Evolutionary conservation across 1,140 invertebrate species (phyloP).

Genomic region (Protaetia brevitarsis): DNA sequence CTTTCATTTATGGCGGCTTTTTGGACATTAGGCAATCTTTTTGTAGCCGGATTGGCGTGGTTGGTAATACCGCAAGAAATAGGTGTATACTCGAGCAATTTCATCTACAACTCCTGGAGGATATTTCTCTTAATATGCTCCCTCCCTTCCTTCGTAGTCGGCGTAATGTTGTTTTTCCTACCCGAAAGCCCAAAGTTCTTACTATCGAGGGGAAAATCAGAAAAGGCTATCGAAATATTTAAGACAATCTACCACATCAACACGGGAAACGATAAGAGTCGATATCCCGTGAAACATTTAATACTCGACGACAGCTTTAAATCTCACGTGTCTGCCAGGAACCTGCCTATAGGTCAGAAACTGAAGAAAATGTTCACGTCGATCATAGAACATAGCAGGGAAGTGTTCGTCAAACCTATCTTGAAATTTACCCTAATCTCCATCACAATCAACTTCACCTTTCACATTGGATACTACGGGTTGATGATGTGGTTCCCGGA

Average conservation of each 20-base stretch:
- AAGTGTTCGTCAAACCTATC: slow-evolving; percentile 74
- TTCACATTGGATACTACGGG: slow-evolving; percentile 87
- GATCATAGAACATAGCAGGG: slow-evolving; percentile 75
- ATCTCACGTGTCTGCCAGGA: not conserved
- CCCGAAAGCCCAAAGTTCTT: slow-evolving; percentile 93
- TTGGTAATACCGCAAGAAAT: slow-evolving; percentile 76
- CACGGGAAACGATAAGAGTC: slow-evolving; percentile 67
- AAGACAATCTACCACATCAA: slow-evolving; percentile 76
- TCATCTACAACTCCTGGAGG: slow-evolving; percentile 87
- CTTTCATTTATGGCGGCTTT: slow-evolving; percentile 90
- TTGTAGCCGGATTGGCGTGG: slow-evolving; percentile 86
- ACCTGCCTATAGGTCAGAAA: slow-evolving; percentile 56
- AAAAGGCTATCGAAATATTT: slow-evolving; percentile 77
- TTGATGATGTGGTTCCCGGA: slow-evolving; percentile 92
- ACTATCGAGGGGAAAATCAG: slow-evolving; percentile 69
- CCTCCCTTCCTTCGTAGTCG: slow-evolving; percentile 80
- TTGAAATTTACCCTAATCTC: slow-evolving; percentile 78
- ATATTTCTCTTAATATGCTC: slow-evolving; percentile 86
- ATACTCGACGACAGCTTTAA: slow-evolving; percentile 63
- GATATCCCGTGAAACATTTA: slow-evolving; percentile 75
- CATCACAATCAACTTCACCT: slow-evolving; percentile 83
- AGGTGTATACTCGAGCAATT: slow-evolving; percentile 60
- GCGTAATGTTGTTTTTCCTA: slow-evolving; percentile 74
- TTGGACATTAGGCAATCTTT: slow-evolving; percentile 87
- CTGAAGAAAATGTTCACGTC: slow-evolving; percentile 68